Evolutionary conservation across 2,888 invertebrate species (phyloP).

Genomic region (Ceriagrion tenellum): DNA sequence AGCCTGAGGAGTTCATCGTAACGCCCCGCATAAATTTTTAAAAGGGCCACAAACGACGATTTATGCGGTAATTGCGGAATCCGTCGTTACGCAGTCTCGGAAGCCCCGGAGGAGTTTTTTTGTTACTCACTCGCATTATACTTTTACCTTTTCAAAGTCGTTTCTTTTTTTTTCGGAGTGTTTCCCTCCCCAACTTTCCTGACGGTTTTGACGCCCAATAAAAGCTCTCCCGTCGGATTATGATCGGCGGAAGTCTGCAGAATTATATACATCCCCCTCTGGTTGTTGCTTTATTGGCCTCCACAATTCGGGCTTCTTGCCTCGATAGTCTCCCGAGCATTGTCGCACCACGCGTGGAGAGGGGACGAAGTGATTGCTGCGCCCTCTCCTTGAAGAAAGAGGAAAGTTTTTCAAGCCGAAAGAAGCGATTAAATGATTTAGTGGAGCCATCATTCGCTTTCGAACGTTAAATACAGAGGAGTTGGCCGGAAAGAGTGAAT

Average conservation of each 20-base stretch:
- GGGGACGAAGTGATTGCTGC: not conserved
- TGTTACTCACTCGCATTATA: not conserved
- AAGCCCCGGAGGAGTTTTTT: not conserved
- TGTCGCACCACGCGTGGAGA: not conserved
- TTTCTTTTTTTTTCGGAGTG: not conserved
- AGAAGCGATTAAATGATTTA: not conserved
- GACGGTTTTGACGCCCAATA: not conserved
- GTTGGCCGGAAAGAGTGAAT: no score
- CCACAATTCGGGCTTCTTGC: no score
- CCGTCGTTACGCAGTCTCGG: not conserved
- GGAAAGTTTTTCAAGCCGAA: not conserved
- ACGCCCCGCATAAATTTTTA: not conserved
- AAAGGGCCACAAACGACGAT: not conserved
- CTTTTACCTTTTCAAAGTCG: not conserved
- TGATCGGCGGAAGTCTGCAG: not conserved
- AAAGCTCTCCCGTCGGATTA: not conserved
- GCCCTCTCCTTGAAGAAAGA: not conserved
- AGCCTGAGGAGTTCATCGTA: not conserved
- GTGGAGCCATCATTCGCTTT: not conserved
- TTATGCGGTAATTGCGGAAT: not conserved
- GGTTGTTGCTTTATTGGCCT: not conserved
- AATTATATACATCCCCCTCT: not conserved
- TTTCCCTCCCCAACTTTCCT: not conserved
- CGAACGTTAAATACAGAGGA: not conserved
- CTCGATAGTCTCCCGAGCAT: not conserved